phyloP scores from a whole-genome alignment of 2,797 vertebrate genomes.

The Hephaestus fuliginosus region DNA sequence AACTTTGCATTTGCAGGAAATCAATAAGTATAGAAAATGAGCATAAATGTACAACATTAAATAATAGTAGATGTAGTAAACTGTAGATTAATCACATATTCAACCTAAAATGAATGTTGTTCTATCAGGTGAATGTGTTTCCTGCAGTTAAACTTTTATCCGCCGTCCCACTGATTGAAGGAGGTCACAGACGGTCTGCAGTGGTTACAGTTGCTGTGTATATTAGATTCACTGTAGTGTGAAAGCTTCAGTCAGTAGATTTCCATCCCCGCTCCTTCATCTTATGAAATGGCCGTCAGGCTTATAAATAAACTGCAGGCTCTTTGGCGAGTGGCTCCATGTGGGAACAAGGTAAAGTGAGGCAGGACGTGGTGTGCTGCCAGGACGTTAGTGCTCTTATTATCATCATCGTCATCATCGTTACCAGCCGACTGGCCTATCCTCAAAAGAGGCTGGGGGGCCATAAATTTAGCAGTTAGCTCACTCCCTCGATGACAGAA shows the following conservation, averaged over 20 bases:
- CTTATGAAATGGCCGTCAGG: conserved; percentile 59
- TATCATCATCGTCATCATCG: conserved; percentile 28
- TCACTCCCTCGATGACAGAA: conserved; percentile 32
- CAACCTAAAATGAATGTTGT: not conserved
- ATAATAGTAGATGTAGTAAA: not conserved
- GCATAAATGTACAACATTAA: not conserved
- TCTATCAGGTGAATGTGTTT: not conserved
- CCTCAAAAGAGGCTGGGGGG: conserved; percentile 7
- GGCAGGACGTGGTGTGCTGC: conserved; percentile 78
- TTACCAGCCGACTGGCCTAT: not conserved
- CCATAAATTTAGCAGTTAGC: conserved; percentile 38
- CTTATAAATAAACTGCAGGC: conserved; percentile 80
- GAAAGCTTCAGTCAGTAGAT: conserved; percentile 41
- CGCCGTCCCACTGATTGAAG: not conserved
- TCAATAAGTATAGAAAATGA: not conserved
- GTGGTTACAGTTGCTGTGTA: conserved; percentile 12
- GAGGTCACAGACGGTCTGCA: not conserved
- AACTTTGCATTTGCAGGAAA: not conserved
- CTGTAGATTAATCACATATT: not conserved
- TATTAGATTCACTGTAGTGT: not conserved
- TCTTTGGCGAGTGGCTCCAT: conserved; percentile 39
- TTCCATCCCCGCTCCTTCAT: conserved; percentile 48
- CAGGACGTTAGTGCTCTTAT: conserved; percentile 44
- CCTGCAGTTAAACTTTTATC: not conserved
- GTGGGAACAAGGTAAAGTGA: conserved; percentile 40